Conservation (phyloP, 2,888 invertebrate genomes). For the Anticlea derivata region DNA sequence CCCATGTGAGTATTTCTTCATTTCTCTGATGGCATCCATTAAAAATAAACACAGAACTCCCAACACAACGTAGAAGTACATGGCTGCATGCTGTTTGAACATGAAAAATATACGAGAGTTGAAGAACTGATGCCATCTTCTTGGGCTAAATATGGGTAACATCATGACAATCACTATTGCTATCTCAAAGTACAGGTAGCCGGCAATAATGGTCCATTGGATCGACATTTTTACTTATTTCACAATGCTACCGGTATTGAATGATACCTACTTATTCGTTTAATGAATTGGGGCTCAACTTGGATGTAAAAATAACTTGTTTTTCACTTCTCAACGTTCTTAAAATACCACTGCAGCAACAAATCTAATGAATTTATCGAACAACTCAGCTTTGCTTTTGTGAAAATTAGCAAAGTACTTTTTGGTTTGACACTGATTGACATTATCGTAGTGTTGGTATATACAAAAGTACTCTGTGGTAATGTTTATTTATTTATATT, state of each 20-base stretch:
- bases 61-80: constrained; percentile 86
- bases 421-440: too few species aligned
- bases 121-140: constrained; percentile 90
- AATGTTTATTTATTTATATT: too few species aligned
- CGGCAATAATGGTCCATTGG: constrained; percentile 91
- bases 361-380: too few species aligned
- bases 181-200: constrained; percentile 89
- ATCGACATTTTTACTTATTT: constrained; percentile 85
- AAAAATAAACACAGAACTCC: constrained; percentile 86
- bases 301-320: too few species aligned
- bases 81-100: constrained; percentile 85
- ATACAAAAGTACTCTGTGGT: too few species aligned
- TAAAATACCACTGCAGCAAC: too few species aligned
- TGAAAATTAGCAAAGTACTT: too few species aligned
- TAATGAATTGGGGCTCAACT: too few species aligned
- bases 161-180: constrained; percentile 85
- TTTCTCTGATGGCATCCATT: constrained; percentile 88
- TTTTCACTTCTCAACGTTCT: too few species aligned
- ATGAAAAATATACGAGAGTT: constrained; percentile 87
- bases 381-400: too few species aligned
- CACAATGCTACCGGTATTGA: constrained; percentile 8
- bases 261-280: too few species aligned
- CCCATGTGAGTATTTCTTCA: constrained; percentile 86
- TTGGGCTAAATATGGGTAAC: constrained; percentile 88
- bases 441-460: too few species aligned